Base-by-base conservation (phyloP, 2,888 invertebrate genomes). In the Drosophila setosimentum region DNA sequence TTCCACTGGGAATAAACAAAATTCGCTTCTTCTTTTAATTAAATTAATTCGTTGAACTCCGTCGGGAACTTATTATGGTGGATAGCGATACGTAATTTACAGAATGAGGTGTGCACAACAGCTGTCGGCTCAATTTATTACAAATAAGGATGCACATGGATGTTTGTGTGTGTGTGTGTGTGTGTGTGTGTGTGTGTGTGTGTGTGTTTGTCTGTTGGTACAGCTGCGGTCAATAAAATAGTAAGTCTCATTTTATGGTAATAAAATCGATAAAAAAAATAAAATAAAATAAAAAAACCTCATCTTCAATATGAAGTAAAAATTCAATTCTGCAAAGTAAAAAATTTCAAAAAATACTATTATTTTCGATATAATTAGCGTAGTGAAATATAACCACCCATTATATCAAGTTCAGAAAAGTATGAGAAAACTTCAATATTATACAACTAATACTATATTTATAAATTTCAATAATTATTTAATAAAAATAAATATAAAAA, bases 121-220 rank as follows among this genome's bases (percentile, higher is more conserved):
- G 64, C 53, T 67, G 67, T 27, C 24, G 30, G 7, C 27, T 53
- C 42, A 49, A 51, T 66, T 62, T 59, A 70, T 75, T 75, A 50
- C 64, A 58, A n/a, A 54, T 32, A 42, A 53, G 10, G 3, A 10
- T 18, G 37, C 32, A 64, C 18, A 27, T 1, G 24, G 11, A 8
- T 1, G 32, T 35, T 5, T 16, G 35, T 1, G 40, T 13, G 24
- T 61, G 50, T 49, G 33, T 24, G 13, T 33, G 13, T 16, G 18
- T 18, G 18, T 11, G 58, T 53, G 16, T 8, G 13, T 42, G 11
- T 30, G 50, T 33, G 13, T 13, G n/a, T 40, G n/a, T n/a, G 18
- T 18, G 18, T 6, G 58, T 53, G 27, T n/a, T n/a, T 42, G 18
- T 24, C 33, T 35, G 35, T 18, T 18, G 35, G 8, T n/a, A 40